Base-by-base conservation (phyloP, 53 echinoderm and acorn worm species). In the Paracentrotus lividus region DNA sequence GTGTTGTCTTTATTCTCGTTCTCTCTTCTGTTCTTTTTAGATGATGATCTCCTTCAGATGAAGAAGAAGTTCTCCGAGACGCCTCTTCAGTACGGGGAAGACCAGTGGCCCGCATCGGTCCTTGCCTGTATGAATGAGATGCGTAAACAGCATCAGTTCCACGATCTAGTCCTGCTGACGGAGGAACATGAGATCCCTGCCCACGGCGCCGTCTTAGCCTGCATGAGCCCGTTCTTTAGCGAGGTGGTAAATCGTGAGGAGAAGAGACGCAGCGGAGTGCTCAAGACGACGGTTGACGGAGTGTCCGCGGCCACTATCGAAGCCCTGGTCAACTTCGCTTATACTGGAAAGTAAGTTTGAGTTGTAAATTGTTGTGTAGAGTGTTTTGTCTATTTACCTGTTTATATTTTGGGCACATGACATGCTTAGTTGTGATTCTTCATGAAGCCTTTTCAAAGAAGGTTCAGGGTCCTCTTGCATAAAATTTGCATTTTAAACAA, bases 251-350 rank as follows among this genome's bases (percentile, higher is more conserved):
- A 88, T 42, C 56, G 88, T 2, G 94, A 94, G 54, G 92, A 56
- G 33, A 66, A 94, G 72, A 78, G 88, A 13, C 94, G 67, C 10
- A 90, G 93, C 14, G 66, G 51, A 0, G 86, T 96, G 2, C 66
- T 97, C 40, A 96, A 93, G 49, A 95, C 95, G 4, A 78, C 76
- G 10, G 85, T 99, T 33, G 94, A 97, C 31, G 93, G 90, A 23
- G 92, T 99, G n/a, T 94, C 93, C 10, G 93, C 96, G 0, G 77
- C 87, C 44, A 94, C 97, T 21, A 94, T 97, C 23, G 97, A 99
- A 87, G 68, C 95, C 91, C 94, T 99, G 54, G 97, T 99, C 91
- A 97, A 99, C 94, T 99, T 96, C 68, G 97, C 97, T 2, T 99
- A 99, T 91, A 97, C 97, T 45, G 97, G 96, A 93, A 96, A 96